Base-by-base conservation (phyloP, 2,113 vertebrate species). In the Elgaria multicarinata region DNA sequence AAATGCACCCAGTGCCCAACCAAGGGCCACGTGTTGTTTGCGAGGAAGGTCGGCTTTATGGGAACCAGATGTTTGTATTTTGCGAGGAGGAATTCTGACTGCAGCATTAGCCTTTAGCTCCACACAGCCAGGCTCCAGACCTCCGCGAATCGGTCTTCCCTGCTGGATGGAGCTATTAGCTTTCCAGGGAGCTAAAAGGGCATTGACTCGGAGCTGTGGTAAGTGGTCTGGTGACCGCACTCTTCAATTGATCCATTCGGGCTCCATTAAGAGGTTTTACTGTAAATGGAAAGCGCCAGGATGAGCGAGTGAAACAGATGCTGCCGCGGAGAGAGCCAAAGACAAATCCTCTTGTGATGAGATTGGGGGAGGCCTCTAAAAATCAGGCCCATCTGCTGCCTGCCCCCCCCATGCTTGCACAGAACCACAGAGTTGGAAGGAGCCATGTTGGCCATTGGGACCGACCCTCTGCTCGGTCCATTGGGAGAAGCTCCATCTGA, bases 241-340 rank as follows among this genome's bases (percentile, higher is more conserved):
- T 67, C 18, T 72, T 62, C 39, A 0, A 86, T 46, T 80, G 0
- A 90, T 39, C 22, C 80, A 83, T 0, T 3, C 85, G 18, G 31
- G 83, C 26, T 89, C 88, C 94, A 85, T 92, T 87, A 83, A 67
- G 80, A 0, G 0, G 20, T 1, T 87, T 92, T 86, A 8, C 91
- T 62, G 2, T 6, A 0, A 0, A 44, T 0, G 0, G 79, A 22
- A 83, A 66, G 80, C 0, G 0, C 69, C 62, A 84, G 22, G n/a
- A 76, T 80, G 50, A 28, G 74, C 0, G 0, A 89, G 46, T 50
- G 87, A 14, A 0, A 1, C 0, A 0, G 87, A 67, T 3, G 33
- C 83, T 0, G 2, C 0, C 62, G 90, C 66, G 80, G 42, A 36
- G 4, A 55, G 12, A 89, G 69, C 5, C 76, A 22, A 20, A 58